Evolutionary conservation across 92 coral and sea anemone genomes (phyloP), one percentile per base, ranked within the genome.

Genomic region (Porites divaricata): DNA sequence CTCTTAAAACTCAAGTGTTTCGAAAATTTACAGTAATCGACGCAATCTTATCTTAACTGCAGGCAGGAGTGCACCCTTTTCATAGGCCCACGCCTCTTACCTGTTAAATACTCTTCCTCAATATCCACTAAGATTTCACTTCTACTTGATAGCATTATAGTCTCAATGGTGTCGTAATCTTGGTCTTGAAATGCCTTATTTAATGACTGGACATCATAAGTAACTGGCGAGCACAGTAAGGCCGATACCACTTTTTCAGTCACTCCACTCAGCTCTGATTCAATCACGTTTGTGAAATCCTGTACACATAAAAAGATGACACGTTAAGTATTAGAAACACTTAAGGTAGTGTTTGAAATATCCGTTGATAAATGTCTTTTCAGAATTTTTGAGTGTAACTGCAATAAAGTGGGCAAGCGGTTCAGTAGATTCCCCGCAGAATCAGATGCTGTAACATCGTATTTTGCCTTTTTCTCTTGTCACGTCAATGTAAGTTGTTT

Each of bases 131-230:
- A 64, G 1, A 53, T 80, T 64, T 84, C 88, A 17, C 81, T 70
- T 65, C 84, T 88, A 70, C 95, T 89, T 63, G 98, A 89, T 70
- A 89, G 83, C 21, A 94, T 93, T 23, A 94, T 85, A 48, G 91
- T 92, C 70, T 75, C 75, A 25, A 94, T 58, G 1, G 93, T 84
- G 63, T 92, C 79, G 81, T 78, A 81, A 61, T 92, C 92, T 11
- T 84, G 80, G 52, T 74, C 86, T 23, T 90, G 81, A 22, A 94
- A 78, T 6, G 98, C 98, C 22, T 62, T 70, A 22, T 83, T 85
- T 56, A 94, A 89, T 22, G 95, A 85, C 73, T 73, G 87, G 50
- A 89, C 90, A 50, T 92, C 95, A 68, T 92, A 89, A 8, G 69
- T 68, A 26, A 71, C 94, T 41, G 98, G 98, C 69, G 81, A 61